These are phyloP conservation scores for Drepana falcataria DNA, from an alignment of 2,888 invertebrate genomes.

Conservation along the genomic window DNA sequence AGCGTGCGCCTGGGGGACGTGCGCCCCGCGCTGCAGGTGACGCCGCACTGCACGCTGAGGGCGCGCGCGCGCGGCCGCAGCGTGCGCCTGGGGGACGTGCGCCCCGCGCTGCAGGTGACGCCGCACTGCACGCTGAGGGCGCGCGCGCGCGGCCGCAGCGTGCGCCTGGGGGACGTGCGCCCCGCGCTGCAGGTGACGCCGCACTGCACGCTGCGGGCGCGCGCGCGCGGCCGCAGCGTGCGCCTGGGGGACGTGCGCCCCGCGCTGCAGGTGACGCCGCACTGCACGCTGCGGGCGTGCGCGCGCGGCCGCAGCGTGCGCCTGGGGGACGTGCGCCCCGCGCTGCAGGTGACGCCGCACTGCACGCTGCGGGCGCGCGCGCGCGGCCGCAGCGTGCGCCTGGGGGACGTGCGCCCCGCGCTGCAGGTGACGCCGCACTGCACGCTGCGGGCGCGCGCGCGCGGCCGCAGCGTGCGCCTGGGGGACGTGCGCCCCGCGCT, in stretches of 20 bases:
- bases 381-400: constrained; percentile 77
- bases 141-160: constrained; percentile 72
- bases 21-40: constrained; percentile 49
- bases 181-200: constrained; percentile 40
- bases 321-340: constrained; percentile 74
- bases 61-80: constrained; percentile 70
- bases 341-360: constrained; percentile 14
- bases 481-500: constrained; percentile 71
- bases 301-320: constrained; percentile 76
- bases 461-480: constrained; percentile 77
- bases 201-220: too few species aligned
- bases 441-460: constrained; percentile 53
- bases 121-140: too few species aligned
- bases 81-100: constrained; percentile 74
- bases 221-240: constrained; percentile 73
- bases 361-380: constrained; percentile 46
- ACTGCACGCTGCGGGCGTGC: too few species aligned
- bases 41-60: too few species aligned
- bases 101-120: constrained; percentile 45
- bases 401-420: constrained; percentile 74
- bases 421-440: background rate
- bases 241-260: constrained; percentile 75
- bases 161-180: constrained; percentile 74
- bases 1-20: constrained; percentile 77
- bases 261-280: constrained; percentile 23